Conservation (phyloP, 2,113 vertebrate species). For the Butastur rufipennis region DNA sequence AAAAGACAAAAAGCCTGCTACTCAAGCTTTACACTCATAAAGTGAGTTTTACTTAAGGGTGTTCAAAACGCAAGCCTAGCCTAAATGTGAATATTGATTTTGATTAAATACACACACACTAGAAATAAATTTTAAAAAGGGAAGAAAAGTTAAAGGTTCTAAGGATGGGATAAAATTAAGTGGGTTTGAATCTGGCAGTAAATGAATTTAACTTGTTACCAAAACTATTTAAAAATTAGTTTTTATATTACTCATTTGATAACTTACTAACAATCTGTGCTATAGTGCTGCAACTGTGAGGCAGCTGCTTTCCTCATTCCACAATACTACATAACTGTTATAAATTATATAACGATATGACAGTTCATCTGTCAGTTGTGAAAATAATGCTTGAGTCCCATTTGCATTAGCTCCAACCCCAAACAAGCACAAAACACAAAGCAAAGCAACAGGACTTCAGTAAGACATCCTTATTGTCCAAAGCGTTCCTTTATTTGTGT, state of each 20-base stretch:
- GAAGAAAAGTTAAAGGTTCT: conserved; percentile 28
- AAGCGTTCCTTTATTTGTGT: background rate
- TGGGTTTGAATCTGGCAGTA: conserved; percentile 32
- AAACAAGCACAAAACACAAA: background rate
- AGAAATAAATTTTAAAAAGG: background rate
- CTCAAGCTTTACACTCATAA: background rate
- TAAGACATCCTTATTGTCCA: background rate
- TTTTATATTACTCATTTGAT: conserved; percentile 50
- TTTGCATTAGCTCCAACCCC: background rate
- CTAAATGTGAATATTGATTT: background rate
- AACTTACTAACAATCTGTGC: conserved; percentile 38
- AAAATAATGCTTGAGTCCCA: background rate
- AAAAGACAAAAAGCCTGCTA: background rate
- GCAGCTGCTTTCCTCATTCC: conserved; percentile 39
- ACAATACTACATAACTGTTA: background rate
- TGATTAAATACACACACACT: background rate
- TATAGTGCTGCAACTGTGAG: conserved; percentile 25
- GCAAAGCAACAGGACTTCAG: background rate
- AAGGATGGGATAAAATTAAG: conserved; percentile 34
- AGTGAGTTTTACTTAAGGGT: background rate
- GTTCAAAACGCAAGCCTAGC: background rate
- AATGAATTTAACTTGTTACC: conserved; percentile 38
- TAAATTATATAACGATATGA: background rate
- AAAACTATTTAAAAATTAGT: conserved; percentile 39
- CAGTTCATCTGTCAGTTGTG: background rate